Evolutionary conservation across 2,888 invertebrate genomes (phyloP), one percentile per base, ranked within the genome.

Genomic region (Epiblema foenella): DNA sequence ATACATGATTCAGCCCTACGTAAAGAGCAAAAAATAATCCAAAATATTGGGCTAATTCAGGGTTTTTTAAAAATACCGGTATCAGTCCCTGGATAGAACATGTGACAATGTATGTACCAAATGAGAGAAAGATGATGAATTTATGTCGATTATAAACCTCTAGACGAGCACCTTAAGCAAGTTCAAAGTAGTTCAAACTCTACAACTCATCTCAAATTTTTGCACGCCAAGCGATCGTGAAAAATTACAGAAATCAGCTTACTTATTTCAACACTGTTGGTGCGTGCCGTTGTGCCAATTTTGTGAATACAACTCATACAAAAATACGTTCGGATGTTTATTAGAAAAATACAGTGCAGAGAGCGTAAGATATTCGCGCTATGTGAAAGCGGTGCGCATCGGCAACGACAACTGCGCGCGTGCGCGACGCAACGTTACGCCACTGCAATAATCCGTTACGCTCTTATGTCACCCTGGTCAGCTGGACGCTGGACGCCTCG

Each of bases 261-360:
- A 39, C 1, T 7, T 37, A 39, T 64, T 64, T 52, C 37, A 37
- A 64, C 64, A 64, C 8, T 2, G 49, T 51, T 51, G 8, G 37
- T 51, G 49, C 29, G 60, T 49, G 46, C 24, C 24, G 49, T 17
- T 39, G 49, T 51, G 37, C 57, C 51, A 52, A 56, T 66, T 70
- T 66, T 37, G 52, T 54, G 65, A 65, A 64, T 60, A 52, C 49
- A 54, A 49, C 29, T 66, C 46, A 54, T 15, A 63, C 62, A 29
- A 33, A 54, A n/a, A 56, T 8, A 54, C 52, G 62, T 56, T 63
- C 54, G 46, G 66, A 37, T 60, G 54, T 62, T n/a, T 65, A 65
- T 67, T 67, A 57, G 71, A 71, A 67, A 71, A 71, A 71, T 71
- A 66, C 71, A 62, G 71, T 62, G 71, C 67, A 71, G 71, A 71